Evolutionary conservation across 92 coral and sea anemone species (phyloP), one percentile per base, ranked within the genome.

Genomic region (Muricea muricata): DNA sequence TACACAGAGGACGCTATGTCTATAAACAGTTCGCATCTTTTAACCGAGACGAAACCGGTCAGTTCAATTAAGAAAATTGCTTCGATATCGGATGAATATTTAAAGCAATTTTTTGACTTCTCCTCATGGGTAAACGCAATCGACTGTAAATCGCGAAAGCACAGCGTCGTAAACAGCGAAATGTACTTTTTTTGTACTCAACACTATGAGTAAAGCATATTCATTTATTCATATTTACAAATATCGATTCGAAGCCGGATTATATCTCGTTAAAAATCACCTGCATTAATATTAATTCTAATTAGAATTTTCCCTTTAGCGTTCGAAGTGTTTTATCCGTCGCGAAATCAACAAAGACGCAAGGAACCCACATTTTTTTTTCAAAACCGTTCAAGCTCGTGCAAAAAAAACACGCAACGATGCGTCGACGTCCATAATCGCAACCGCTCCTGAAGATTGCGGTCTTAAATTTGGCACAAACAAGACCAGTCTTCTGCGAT

Each of bases 271-370:
- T 30, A 63, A 63, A 63, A 30, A 30, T 28, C 23, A 32, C 23
- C 70, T 26, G 70, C 39, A 63, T 63, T 20, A 63, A 63, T 63
- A 63, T 63, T 63, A 63, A 63, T 63, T 63, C 30, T 63, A 63
- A 63, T 63, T 63, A 63, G 30, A 29, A 32, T 20, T 23, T 54
- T 15, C 24, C 15, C 6, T 10, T 29, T 28, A 15, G 70, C 70
- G 34, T 63, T 25, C 6, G n/a, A 30, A 39, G 2, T 63, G 70
- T 26, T 32, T 63, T 30, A 18, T 30, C 35, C 41, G 39, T 15
- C 11, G 15, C 6, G 70, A 63, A 30, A 29, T 28, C 21, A 32
- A 4, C 17, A 29, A 63, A 63, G 70, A 2, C 37, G 37, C 3
- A 28, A 29, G 30, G 6, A 28, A 30, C 12, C 30, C 32, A 28